A percentile compares a stretch with the other conserved stretches of the same genome.
phyloP scores from a whole-genome alignment of 2,797 vertebrate species.

The Pelochelys cantorii region DNA sequence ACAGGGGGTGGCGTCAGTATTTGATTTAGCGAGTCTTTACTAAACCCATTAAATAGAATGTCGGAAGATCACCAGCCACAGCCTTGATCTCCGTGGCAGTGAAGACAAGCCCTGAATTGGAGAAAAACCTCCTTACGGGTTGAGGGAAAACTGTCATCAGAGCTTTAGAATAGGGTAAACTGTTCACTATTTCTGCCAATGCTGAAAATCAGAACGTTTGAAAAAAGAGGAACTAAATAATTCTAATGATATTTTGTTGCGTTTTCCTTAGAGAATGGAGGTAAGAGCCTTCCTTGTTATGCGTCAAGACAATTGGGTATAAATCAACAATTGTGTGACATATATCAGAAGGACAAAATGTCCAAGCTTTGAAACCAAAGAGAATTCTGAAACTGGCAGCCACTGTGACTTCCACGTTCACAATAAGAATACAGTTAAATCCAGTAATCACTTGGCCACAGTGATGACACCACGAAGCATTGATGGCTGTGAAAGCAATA shows the following conservation, averaged over 20 bases:
- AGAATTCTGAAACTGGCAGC: too few relatives aligned
- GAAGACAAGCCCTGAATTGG: not conserved
- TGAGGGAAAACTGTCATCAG: not conserved
- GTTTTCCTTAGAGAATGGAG: not conserved
- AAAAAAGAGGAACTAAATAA: not conserved
- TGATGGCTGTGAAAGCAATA: not conserved
- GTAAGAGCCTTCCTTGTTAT: fast-evolving
- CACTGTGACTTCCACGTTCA: not conserved
- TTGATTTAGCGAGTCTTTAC: too few relatives aligned
- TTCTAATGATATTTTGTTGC: not conserved
- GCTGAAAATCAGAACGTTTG: not conserved
- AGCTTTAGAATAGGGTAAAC: not conserved
- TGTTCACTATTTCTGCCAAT: not conserved
- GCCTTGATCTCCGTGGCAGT: too few relatives aligned
- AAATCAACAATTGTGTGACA: fast-evolving
- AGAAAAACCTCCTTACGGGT: not conserved
- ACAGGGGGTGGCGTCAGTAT: too few relatives aligned
- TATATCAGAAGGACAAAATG: fast-evolving
- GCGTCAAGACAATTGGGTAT: not conserved
- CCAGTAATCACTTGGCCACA: not conserved
- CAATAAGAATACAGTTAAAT: not conserved
- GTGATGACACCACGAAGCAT: fast-evolving
- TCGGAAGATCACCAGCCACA: too few relatives aligned
- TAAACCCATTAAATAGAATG: too few relatives aligned
- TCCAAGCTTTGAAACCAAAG: not conserved